These are phyloP conservation scores for Scaptomyza pallida DNA, from an alignment of 1,140 invertebrate genomes.

Conservation along the genomic window DNA sequence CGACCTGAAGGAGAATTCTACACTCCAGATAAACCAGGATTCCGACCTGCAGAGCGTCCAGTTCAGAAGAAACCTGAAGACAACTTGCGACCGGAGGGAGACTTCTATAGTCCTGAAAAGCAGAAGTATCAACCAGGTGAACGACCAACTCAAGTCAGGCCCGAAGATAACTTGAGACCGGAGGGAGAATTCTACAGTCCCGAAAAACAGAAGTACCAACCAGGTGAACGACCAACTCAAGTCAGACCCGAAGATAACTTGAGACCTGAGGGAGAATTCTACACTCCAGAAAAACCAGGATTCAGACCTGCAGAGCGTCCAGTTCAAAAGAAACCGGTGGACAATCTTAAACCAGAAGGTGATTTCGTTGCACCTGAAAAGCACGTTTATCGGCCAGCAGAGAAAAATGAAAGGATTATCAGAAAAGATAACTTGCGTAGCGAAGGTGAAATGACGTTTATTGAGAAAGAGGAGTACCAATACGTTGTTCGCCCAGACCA, in stretches of 20 bases:
- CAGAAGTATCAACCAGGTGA: constrained; percentile 83
- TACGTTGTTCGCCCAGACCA: constrained; percentile 55
- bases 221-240: constrained; percentile 80
- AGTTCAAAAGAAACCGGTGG: constrained; percentile 84
- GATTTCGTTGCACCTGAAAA: constrained; percentile 78
- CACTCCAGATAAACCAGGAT: constrained; percentile 84
- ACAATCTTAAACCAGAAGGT: constrained; percentile 84
- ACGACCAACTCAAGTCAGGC: constrained; percentile 67
- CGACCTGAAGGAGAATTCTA: constrained; percentile 87
- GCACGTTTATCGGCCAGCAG: constrained; percentile 80
- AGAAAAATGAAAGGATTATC: constrained; percentile 28
- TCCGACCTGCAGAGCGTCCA: constrained; percentile 85
- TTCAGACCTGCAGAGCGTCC: constrained; percentile 83
- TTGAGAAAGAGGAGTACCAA: too few relatives aligned
- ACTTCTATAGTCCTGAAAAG: constrained; percentile 83
- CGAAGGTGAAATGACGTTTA: too few relatives aligned
- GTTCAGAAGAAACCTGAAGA: constrained; percentile 86
- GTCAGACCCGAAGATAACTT: constrained; percentile 85
- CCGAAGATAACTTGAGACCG: constrained; percentile 34
- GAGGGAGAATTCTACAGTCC: constrained; percentile 87
- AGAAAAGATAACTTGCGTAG: not conserved
- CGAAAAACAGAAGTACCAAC: constrained; percentile 81
- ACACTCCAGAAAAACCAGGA: constrained; percentile 82
- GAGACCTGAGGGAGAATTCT: constrained; percentile 58
- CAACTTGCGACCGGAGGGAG: constrained; percentile 86